A percentile compares a stretch with the other conserved stretches of the same genome.
Conservation (phyloP, 2,888 invertebrate genomes). For the Miltochrista miniata region DNA sequence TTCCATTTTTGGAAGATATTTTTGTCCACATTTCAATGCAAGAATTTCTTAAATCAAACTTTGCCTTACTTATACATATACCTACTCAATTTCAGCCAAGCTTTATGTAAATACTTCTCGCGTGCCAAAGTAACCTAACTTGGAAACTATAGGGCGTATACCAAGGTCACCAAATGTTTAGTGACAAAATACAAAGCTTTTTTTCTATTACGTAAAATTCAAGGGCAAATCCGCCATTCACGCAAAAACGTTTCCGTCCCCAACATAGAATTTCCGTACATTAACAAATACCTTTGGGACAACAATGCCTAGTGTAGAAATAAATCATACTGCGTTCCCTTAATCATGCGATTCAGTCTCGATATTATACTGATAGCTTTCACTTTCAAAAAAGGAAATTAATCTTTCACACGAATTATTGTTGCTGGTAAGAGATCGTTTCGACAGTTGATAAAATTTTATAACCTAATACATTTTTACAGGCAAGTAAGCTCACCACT, state of each 20-base stretch:
- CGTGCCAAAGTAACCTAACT: background rate
- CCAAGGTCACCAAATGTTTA: too few species aligned
- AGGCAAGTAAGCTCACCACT: too few species aligned
- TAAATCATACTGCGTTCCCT: constrained; percentile 10
- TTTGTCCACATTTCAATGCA: too few species aligned
- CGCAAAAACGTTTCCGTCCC: background rate
- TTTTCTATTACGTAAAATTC: background rate
- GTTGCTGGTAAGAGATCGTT: constrained; percentile 3
- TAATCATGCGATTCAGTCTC: constrained; percentile 12
- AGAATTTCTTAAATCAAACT: too few species aligned
- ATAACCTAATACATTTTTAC: too few species aligned
- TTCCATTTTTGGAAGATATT: too few species aligned
- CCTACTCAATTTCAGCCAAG: background rate
- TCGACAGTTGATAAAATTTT: too few species aligned
- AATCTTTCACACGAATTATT: too few species aligned
- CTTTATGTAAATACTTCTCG: too few species aligned
- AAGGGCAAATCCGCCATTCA: background rate
- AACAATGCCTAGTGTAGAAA: background rate
- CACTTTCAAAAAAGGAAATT: too few species aligned
- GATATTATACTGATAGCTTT: background rate
- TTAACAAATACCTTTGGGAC: constrained; percentile 9
- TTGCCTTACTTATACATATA: too few species aligned
- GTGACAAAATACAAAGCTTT: background rate
- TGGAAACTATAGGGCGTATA: too few species aligned
- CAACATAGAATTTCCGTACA: constrained; percentile 3